Evolutionary conservation across 2,113 vertebrate species (phyloP).

Genomic region (Pelecanus crispus): DNA sequence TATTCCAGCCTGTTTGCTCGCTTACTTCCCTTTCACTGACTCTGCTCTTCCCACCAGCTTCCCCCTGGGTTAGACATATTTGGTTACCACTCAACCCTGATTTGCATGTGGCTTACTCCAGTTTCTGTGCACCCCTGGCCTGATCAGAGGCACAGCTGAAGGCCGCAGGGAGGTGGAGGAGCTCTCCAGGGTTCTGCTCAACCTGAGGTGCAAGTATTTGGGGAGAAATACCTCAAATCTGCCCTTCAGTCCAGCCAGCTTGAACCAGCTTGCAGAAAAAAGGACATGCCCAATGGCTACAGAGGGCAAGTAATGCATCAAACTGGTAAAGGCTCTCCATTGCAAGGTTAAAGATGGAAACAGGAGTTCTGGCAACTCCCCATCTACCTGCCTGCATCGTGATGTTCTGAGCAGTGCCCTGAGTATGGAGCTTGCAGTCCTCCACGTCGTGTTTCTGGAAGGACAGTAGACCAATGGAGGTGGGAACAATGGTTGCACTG

Average conservation of each 20-base stretch:
- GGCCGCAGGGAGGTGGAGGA: not conserved
- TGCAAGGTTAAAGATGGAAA: not conserved
- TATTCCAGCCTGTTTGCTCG: not conserved
- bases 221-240: not conserved
- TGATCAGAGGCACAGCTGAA: rapidly evolving
- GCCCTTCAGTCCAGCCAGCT: not conserved
- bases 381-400: not conserved
- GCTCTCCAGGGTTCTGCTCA: conserved; percentile 64
- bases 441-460: not conserved
- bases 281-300: not conserved
- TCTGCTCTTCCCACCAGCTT: not conserved
- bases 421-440: not conserved
- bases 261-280: not conserved
- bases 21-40: not conserved
- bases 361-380: not conserved
- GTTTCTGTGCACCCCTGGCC: not conserved
- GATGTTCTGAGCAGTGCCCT: not conserved
- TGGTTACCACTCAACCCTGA: not conserved
- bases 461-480: not conserved
- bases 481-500: not conserved
- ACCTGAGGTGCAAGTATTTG: not conserved
- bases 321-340: not conserved
- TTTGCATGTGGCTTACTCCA: not conserved
- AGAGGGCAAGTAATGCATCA: not conserved
- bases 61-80: not conserved